Percentiles rank a stretch among this genome's conserved stretches.
Conservation (phyloP, 2,113 vertebrate genomes). For the Cynopterus brachyotis region DNA sequence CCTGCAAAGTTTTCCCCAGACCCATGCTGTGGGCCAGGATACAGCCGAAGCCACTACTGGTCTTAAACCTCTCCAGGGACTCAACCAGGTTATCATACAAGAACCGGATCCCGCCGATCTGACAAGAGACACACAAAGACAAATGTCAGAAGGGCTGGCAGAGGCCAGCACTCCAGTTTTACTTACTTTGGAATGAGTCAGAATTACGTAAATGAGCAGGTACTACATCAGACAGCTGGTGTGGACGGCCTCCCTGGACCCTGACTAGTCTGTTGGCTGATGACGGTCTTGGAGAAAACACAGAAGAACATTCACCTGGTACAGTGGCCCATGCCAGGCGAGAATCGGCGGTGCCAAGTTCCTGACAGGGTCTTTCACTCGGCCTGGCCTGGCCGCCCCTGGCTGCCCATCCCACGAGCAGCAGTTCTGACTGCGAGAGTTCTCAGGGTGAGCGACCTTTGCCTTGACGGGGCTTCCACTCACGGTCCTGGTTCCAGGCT, state of each 20-base stretch:
- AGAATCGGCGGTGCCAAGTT: not conserved
- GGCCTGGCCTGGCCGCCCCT: not conserved
- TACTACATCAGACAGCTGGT: not conserved
- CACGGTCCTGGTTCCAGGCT: not conserved
- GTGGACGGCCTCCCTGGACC: not conserved
- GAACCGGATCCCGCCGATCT: slow-evolving; percentile 98
- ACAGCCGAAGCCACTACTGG: slow-evolving; percentile 97
- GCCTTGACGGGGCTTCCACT: not conserved
- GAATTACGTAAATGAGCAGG: not conserved
- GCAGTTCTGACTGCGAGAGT: not conserved
- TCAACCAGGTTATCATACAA: slow-evolving; percentile 98
- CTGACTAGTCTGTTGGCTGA: not conserved
- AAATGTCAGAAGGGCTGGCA: slow-evolving; percentile 57
- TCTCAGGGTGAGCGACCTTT: not conserved
- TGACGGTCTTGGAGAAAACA: not conserved
- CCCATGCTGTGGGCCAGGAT: slow-evolving; percentile 99
- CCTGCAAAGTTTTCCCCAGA: slow-evolving; percentile 96
- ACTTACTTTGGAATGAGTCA: not conserved
- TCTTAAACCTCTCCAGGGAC: slow-evolving; percentile 96
- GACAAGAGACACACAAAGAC: slow-evolving; percentile 43
- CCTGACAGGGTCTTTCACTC: not conserved
- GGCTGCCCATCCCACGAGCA: not conserved
- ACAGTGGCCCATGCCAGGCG: not conserved
- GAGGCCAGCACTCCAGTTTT: not conserved
- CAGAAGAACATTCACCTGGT: not conserved